Conservation (phyloP, 2,113 vertebrate species). For the Isurus oxyrinchus region DNA sequence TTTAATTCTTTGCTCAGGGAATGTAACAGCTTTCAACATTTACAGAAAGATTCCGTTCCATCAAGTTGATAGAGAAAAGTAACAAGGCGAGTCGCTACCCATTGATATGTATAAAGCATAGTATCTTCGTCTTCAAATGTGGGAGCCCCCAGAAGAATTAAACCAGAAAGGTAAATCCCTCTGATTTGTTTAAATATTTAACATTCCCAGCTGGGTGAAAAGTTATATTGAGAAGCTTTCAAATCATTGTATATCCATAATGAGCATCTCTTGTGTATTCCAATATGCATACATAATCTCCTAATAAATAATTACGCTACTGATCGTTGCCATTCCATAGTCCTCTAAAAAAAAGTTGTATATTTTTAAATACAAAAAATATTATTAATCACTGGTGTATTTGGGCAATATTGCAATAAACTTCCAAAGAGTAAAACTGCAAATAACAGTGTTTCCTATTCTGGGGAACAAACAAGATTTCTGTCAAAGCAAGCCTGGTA, state of each 20-base stretch:
- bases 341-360: neutral
- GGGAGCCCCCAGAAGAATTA: neutral
- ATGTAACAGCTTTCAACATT: neutral
- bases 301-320: neutral
- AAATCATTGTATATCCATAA: neutral
- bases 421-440: neutral
- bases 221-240: neutral
- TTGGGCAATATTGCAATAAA: neutral
- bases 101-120: neutral
- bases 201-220: neutral
- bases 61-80: neutral
- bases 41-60: neutral
- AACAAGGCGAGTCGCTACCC: neutral
- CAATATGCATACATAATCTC: neutral
- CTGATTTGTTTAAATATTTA: slow-evolving; percentile 15
- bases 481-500: neutral
- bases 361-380: neutral
- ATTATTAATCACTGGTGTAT: neutral
- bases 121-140: neutral
- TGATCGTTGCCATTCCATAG: neutral
- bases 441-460: neutral
- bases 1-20: neutral
- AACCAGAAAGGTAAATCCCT: neutral
- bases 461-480: neutral
- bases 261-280: neutral